Conservation (phyloP, 2,797 vertebrate species). For the Coendou prehensilis region DNA sequence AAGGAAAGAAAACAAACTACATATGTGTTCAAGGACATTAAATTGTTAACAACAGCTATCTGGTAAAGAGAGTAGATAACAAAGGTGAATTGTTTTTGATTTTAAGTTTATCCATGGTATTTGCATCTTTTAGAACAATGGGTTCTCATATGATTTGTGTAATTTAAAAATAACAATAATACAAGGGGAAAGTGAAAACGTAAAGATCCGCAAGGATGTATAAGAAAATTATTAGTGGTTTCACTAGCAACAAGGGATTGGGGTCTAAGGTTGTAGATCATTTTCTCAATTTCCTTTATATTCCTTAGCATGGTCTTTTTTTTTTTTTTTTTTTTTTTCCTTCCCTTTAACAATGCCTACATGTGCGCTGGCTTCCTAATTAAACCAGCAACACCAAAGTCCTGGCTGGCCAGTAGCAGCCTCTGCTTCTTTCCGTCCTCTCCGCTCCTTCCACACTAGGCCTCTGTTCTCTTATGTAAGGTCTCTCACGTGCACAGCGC, state of each 20-base stretch:
- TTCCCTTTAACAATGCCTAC: background rate
- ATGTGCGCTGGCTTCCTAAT: background rate
- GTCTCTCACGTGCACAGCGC: conserved; percentile 6
- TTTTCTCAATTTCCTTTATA: conserved; percentile 42
- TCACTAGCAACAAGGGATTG: background rate
- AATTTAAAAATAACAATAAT: conserved; percentile 54
- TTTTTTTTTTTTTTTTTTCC: background rate
- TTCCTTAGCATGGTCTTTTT: background rate
- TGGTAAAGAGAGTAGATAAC: background rate
- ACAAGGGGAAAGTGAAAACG: background rate
- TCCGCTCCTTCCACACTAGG: background rate
- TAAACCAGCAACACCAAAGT: conserved; percentile 9
- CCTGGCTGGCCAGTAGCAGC: background rate
- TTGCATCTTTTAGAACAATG: conserved; percentile 30
- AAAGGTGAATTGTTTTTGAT: background rate
- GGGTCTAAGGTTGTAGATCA: background rate
- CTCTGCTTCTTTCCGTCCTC: background rate
- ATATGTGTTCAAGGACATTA: background rate
- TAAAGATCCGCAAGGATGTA: background rate
- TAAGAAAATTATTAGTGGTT: background rate
- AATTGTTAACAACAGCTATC: background rate
- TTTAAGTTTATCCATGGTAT: background rate
- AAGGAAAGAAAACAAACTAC: conserved; percentile 20
- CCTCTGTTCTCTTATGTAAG: conserved; percentile 69
- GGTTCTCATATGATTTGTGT: conserved; percentile 25